A percentile compares a stretch with the other conserved stretches of the same genome.
phyloP scores from a whole-genome alignment of 2,888 invertebrate species.

The Lobophora halterata region DNA sequence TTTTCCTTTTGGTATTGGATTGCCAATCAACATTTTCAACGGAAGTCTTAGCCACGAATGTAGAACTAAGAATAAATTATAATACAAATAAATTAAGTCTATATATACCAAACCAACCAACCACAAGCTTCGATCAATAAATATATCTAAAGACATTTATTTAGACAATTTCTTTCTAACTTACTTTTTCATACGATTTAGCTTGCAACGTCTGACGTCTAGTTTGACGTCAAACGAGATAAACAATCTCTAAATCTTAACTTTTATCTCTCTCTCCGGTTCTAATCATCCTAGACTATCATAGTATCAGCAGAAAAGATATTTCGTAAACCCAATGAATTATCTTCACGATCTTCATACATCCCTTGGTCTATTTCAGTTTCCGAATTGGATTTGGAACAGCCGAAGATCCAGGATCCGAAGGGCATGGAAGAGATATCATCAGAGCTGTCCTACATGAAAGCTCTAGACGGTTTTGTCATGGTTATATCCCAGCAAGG shows the following conservation, averaged over 20 bases:
- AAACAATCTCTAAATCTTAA: too few species aligned
- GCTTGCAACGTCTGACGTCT: too few species aligned
- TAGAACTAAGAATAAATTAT: conserved; percentile 4
- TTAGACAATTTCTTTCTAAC: too few species aligned
- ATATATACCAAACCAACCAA: too few species aligned
- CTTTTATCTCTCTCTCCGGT: too few species aligned
- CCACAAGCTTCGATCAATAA: too few species aligned
- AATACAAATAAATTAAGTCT: too few species aligned
- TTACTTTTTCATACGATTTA: too few species aligned
- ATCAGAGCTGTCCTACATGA: conserved; percentile 84
- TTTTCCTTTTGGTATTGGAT: conserved; percentile 15
- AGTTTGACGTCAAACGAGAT: too few species aligned
- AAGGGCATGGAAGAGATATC: conserved; percentile 67
- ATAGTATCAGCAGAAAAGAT: conserved; percentile 1
- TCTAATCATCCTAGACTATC: too few species aligned
- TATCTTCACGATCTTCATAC: neutral
- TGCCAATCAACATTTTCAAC: conserved; percentile 11
- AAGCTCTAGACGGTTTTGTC: conserved; percentile 95
- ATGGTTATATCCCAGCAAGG: conserved; percentile 93
- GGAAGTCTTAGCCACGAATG: conserved; percentile 14
- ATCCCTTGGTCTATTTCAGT: conserved; percentile 49
- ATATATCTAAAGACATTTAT: too few species aligned
- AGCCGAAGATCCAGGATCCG: conserved; percentile 56
- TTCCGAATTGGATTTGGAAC: conserved; percentile 50
- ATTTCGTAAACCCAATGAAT: conserved; percentile 8